A percentile compares a stretch with the other conserved stretches of the same genome.
phyloP scores from a whole-genome alignment of 2,888 invertebrate species.

The Trypoxylon attenuatum region DNA sequence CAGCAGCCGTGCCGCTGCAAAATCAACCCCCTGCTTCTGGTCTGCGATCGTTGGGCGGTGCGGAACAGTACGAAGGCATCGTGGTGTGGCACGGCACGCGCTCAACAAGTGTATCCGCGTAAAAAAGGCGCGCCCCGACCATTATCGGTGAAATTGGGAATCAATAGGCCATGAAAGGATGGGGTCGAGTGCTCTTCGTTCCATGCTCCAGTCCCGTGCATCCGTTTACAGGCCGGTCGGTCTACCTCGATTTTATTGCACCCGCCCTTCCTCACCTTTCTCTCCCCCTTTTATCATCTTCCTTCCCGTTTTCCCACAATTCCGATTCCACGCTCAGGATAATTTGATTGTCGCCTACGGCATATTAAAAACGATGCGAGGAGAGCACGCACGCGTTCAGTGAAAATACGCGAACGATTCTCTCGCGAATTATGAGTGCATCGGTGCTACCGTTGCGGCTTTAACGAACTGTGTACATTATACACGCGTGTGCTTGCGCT shows the following conservation, averaged over 20 bases:
- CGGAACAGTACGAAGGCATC: background rate
- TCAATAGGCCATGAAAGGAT: constrained; percentile 70
- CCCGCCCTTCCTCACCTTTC: constrained; percentile 13
- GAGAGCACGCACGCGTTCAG: constrained; percentile 7
- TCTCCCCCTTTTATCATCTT: too few species aligned
- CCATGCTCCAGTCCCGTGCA: constrained; percentile 24
- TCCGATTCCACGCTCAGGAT: constrained; percentile 26
- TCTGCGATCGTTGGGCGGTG: constrained; percentile 6
- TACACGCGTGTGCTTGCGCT: background rate
- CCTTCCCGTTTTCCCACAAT: too few species aligned
- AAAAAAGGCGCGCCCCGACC: constrained; percentile 60
- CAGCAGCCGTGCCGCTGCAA: constrained; percentile 51
- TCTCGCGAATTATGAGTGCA: constrained; percentile 14
- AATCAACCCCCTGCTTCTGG: constrained; percentile 50
- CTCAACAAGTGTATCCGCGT: constrained; percentile 74
- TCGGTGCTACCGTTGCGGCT: constrained; percentile 13
- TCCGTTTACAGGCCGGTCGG: constrained; percentile 22
- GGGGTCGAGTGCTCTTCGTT: constrained; percentile 42
- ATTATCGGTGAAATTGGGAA: constrained; percentile 73
- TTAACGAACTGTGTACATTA: background rate
- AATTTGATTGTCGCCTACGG: constrained; percentile 55
- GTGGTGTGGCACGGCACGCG: constrained; percentile 34
- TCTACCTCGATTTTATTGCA: constrained; percentile 25
- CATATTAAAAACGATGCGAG: constrained; percentile 22
- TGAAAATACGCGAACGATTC: constrained; percentile 19